Percentiles rank a stretch among this genome's conserved stretches.
Evolutionary conservation across 2,888 invertebrate genomes (phyloP).

Genomic region (Villa cingulata): DNA sequence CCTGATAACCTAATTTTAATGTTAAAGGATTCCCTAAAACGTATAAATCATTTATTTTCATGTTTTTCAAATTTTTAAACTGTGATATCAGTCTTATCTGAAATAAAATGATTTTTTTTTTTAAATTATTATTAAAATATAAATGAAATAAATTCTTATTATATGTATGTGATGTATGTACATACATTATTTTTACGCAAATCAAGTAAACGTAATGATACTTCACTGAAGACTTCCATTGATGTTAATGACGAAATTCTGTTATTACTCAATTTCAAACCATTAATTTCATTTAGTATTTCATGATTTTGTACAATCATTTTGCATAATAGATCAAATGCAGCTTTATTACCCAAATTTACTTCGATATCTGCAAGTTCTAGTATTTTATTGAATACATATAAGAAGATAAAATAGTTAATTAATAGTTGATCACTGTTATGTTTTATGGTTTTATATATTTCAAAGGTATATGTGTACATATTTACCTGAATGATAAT

Average conservation of each 20-base stretch:
- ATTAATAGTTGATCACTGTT: too few relatives aligned
- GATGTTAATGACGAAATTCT: constrained; percentile 7
- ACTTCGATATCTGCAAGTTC: constrained; percentile 11
- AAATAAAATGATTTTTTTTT: constrained; percentile 1
- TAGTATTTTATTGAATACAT: background rate
- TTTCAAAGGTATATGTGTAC: too few relatives aligned
- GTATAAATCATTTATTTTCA: constrained; percentile 9
- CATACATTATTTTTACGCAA: constrained; percentile 13
- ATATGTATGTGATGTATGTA: too few relatives aligned
- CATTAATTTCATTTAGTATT: constrained; percentile 12
- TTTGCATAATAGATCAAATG: constrained; percentile 10
- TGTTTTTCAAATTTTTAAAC: constrained; percentile 6
- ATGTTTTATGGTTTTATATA: too few relatives aligned
- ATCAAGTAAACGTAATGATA: constrained; percentile 11
- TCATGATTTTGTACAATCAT: constrained; percentile 7
- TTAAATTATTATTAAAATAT: too few relatives aligned
- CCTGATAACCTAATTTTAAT: background rate
- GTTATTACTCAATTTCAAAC: constrained; percentile 13
- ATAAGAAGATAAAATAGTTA: too few relatives aligned
- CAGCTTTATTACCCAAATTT: constrained; percentile 8
- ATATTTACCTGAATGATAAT: constrained; percentile 2
- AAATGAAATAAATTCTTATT: too few relatives aligned
- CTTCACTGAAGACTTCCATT: constrained; percentile 3
- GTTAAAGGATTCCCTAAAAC: constrained; percentile 12
- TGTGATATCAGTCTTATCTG: constrained; percentile 9